Percentiles rank a stretch among this genome's conserved stretches.
Conservation (phyloP, 2,888 invertebrate species). For the Petrolisthes manimaculis region DNA sequence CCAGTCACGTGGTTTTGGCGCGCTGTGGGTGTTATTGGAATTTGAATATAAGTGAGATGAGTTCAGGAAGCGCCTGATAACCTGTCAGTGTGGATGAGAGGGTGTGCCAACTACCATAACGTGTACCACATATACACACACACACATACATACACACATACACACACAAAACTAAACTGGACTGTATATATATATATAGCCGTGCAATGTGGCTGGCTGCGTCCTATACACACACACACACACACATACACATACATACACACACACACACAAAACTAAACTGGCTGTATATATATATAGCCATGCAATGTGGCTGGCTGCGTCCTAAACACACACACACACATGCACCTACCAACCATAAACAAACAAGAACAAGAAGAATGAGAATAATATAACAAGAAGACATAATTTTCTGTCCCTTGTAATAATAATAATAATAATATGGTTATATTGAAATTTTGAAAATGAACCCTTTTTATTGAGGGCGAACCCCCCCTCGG, state of each 20-base stretch:
- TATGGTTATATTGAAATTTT: too few species aligned
- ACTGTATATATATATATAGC: slow-evolving; percentile 5
- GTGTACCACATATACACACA: slow-evolving; percentile 15
- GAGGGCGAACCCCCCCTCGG: too few species aligned
- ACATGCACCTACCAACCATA: neutral
- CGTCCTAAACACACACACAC: slow-evolving; percentile 2
- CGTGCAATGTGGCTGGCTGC: too few species aligned
- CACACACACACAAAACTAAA: neutral
- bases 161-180: neutral
- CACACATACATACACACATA: neutral
- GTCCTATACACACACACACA: too few species aligned
- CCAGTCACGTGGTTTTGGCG: slow-evolving; percentile 25
- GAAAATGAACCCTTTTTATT: too few species aligned
- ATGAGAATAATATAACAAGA: too few species aligned
- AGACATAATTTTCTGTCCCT: too few species aligned
- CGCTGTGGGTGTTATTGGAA: slow-evolving; percentile 57
- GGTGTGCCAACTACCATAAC: slow-evolving; percentile 47
- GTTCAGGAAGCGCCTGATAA: slow-evolving; percentile 60
- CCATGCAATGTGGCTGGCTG: neutral
- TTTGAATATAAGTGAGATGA: slow-evolving; percentile 62
- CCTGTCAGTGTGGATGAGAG: slow-evolving; percentile 60
- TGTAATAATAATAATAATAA: too few species aligned
- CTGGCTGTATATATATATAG: neutral
- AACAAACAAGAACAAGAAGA: too few species aligned
- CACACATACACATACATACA: too few species aligned